These are phyloP conservation scores for Trachymyrmex cornetzi DNA, from an alignment of 1,140 invertebrate species.

Conservation along the genomic window DNA sequence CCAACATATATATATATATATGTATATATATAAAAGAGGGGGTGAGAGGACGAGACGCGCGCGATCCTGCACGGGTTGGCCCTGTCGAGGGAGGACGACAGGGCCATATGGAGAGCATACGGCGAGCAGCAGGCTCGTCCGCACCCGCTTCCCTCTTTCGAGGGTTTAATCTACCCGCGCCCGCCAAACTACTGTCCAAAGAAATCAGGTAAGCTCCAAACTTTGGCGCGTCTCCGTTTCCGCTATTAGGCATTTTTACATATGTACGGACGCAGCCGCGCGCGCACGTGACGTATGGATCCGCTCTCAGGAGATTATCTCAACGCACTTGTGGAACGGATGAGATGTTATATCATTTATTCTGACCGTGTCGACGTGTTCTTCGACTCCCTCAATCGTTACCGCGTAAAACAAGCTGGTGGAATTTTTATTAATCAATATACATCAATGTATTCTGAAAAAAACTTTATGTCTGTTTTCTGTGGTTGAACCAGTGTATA, in stretches of 20 bases:
- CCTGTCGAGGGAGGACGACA: constrained; percentile 79
- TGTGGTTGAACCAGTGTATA: too few relatives aligned
- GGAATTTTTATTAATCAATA: not conserved
- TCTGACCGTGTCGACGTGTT: not conserved
- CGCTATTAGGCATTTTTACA: constrained; percentile 75
- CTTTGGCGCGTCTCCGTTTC: constrained; percentile 74
- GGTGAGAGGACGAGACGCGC: constrained; percentile 69
- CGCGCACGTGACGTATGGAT: constrained; percentile 76
- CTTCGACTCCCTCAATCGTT: not conserved
- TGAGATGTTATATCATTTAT: constrained; percentile 21
- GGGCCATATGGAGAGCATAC: constrained; percentile 86
- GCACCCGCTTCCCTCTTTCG: constrained; percentile 78
- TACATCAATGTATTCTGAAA: not conserved
- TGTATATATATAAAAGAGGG: constrained; percentile 29
- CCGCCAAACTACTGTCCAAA: constrained; percentile 84
- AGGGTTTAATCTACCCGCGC: constrained; percentile 84
- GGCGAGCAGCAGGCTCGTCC: constrained; percentile 80
- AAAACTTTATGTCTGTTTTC: too few relatives aligned
- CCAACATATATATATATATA: constrained; percentile 15
- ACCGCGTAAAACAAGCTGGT: not conserved
- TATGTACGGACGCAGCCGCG: constrained; percentile 69
- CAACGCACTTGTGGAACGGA: constrained; percentile 5
- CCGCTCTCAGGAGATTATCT: constrained; percentile 36
- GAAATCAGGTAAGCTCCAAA: constrained; percentile 83
- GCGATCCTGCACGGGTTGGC: constrained; percentile 71